A percentile compares a stretch with the other conserved stretches of the same genome.
Conservation (phyloP, 2,888 invertebrate species). For the Exephanes ischioxanthus region DNA sequence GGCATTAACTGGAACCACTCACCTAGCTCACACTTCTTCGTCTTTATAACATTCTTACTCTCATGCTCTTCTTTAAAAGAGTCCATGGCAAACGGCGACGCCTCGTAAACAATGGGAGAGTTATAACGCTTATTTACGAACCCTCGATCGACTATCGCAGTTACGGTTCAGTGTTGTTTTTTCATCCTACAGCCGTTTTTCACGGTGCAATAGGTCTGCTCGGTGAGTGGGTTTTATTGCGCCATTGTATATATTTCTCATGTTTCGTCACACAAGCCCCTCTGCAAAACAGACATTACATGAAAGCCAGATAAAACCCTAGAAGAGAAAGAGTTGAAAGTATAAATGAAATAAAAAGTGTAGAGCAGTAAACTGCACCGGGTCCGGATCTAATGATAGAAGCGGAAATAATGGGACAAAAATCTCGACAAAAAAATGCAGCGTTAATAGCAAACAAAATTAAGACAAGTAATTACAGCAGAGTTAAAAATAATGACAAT, state of each 20-base stretch:
- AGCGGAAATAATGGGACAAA: not conserved
- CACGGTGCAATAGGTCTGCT: conserved; percentile 22
- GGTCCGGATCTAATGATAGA: not conserved
- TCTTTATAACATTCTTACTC: conserved; percentile 16
- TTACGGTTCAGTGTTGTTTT: not conserved
- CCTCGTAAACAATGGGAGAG: conserved; percentile 50
- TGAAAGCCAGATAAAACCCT: not conserved
- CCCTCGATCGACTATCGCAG: conserved; percentile 40
- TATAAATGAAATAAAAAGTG: not conserved
- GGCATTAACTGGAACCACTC: conserved; percentile 32
- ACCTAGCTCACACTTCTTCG: conserved; percentile 27
- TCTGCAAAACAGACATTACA: not conserved
- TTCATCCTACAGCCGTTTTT: conserved; percentile 30
- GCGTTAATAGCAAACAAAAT: no score
- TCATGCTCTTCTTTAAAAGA: conserved; percentile 31
- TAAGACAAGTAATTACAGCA: no score
- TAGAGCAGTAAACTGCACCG: not conserved
- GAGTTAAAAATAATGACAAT: no score
- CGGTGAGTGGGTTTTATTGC: not conserved
- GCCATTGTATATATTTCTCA: not conserved
- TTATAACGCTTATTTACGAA: conserved; percentile 39
- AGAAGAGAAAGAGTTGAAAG: not conserved
- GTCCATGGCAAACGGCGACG: conserved; percentile 21
- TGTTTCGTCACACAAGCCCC: not conserved
- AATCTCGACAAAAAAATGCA: no score